Evolutionary conservation across 2,888 invertebrate genomes (phyloP), one percentile per base, ranked within the genome.

Genomic region (Eretmocerus hayati): DNA sequence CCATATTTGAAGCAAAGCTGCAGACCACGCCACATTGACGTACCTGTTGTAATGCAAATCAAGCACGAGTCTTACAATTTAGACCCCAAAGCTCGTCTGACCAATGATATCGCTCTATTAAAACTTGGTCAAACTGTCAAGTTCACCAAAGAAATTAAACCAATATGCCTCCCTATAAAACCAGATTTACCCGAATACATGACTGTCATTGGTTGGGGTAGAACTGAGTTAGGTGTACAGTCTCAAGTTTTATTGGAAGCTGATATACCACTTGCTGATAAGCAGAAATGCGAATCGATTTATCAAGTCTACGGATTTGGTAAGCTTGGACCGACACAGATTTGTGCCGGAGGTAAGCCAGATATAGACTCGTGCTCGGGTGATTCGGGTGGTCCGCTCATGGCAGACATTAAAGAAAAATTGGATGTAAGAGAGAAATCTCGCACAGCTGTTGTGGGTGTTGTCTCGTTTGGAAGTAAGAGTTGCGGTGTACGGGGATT

Each of bases 341-440:
- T 87, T 1, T 87, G 87, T 61, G 85, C 85, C 11, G 87, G 87
- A 3, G 84, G 87, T 0, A 74, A 75, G 22, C 76, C 73, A 47
- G 77, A 79, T 3, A 77, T 82, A 59, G 88, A 88, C 61, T 81
- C 87, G 0, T 89, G 88, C 60, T 77, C 74, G 18, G 87, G 87
- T 0, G 87, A 87, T 59, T 85, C 85, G 1, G 87, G 88, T 1
- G 87, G 87, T 5, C 87, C 87, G 0, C 69, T 88, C 4, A 86
- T 87, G 85, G 44, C 59, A 15, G 32, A 60, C 2, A 31, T 38
- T 4, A 4, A 9, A 2, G 55, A 52, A 9, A 38, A 48, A 3
- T 45, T 53, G 9, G 52, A 50, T 3, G 45, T 50, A 11, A 63
- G 71, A 41, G n/a, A n/a, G n/a, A n/a, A n/a, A n/a, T n/a, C n/a